Conservation (phyloP, 2,888 invertebrate species). For the Leptinotarsa peninsularis region DNA sequence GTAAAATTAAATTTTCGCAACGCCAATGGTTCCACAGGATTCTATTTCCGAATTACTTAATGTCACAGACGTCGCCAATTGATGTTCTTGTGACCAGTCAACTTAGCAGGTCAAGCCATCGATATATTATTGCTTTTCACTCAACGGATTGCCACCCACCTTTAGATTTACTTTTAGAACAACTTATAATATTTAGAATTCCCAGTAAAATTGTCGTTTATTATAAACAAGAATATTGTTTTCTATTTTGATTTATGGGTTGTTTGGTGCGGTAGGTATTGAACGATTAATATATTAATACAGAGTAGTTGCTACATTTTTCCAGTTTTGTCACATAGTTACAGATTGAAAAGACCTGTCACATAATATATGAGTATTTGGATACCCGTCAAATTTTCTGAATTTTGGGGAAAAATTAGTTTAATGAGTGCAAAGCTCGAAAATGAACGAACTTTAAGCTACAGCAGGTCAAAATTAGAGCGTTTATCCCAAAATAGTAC, state of each 20-base stretch:
- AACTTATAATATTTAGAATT: constrained; percentile 43
- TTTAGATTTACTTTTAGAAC: constrained; percentile 50
- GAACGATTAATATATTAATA: neutral
- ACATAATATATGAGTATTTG: neutral
- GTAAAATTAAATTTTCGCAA: neutral
- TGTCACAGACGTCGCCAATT: constrained; percentile 45
- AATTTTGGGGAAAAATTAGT: neutral
- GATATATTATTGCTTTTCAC: constrained; percentile 49
- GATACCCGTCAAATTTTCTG: neutral
- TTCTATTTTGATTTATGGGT: neutral
- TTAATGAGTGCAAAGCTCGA: too few species aligned
- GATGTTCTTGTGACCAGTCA: constrained; percentile 45
- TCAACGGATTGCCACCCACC: constrained; percentile 54
- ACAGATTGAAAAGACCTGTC: neutral
- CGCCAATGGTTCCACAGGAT: constrained; percentile 40
- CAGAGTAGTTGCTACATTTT: neutral
- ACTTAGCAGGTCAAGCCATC: constrained; percentile 48
- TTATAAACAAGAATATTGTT: constrained; percentile 14
- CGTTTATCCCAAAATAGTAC: too few species aligned
- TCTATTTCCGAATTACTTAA: constrained; percentile 49
- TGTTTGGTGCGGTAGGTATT: constrained; percentile 1
- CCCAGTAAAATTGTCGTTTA: constrained; percentile 40
- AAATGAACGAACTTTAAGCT: too few species aligned
- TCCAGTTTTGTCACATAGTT: neutral
- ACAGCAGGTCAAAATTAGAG: too few species aligned